Base-by-base conservation (phyloP, 2,797 vertebrate genomes). In the Lophius americanus region DNA sequence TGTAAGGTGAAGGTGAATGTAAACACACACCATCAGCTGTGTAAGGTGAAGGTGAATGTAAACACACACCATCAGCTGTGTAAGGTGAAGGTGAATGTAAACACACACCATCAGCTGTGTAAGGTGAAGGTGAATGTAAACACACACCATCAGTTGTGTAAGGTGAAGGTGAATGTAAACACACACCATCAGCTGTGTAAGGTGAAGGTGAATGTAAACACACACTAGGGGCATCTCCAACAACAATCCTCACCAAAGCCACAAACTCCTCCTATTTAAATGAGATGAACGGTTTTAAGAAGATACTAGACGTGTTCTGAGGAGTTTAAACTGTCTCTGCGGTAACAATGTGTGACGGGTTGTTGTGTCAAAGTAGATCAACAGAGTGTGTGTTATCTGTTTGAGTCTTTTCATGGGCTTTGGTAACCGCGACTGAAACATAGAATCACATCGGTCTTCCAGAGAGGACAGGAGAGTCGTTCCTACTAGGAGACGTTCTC, bases 331-430 rank as follows among this genome's bases (percentile, higher is more conserved):
- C 10, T 14, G 3, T 9, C 23, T 3, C 5, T 23, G 33, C 33
- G 37, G 10, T 12, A 10, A 9, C 3, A 43, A 52, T 7, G 3
- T 63, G 9, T 63, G 43, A 39, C 3, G n/a, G 35, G 44, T 13
- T n/a, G 13, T 14, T 7, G 14, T 48, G 10, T 46, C 7, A 64
- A 7, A 13, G 32, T 9, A 3, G 7, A 4, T 23, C 4, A 46
- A 10, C 3, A 1, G 53, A 3, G 12, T 36, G 43, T 41, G 14
- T 3, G 8, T 3, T 7, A 11, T 14, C 53, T 32, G 23, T 52
- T 71, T 72, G 52, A 37, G 59, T 72, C 41, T 58, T 67, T 52
- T 68, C 12, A 38, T 65, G 44, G 57, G 56, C 59, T 65, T 58
- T 67, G 1, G 9, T 52, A 51, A 60, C 43, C 50, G 14, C 38